phyloP scores from a whole-genome alignment of 2,888 invertebrate species.

The Microchrysa polita region DNA sequence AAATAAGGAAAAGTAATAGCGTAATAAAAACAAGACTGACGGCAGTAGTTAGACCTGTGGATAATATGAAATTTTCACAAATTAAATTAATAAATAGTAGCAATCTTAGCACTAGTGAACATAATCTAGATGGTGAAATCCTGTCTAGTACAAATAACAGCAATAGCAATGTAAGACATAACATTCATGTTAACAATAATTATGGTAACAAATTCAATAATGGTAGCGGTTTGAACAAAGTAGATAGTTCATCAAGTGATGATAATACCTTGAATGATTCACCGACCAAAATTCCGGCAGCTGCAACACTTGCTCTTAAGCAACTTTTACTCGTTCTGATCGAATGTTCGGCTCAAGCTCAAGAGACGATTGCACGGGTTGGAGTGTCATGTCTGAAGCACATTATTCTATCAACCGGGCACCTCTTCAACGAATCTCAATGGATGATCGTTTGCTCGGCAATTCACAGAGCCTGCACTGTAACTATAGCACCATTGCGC shows the following conservation, averaged over 20 bases:
- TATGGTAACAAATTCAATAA: conserved; percentile 57
- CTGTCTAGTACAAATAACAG: conserved; percentile 42
- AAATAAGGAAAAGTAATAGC: conserved; percentile 51
- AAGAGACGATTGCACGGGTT: conserved; percentile 88
- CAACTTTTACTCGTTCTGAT: conserved; percentile 86
- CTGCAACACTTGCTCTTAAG: conserved; percentile 82
- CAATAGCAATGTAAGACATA: conserved; percentile 47
- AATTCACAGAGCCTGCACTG: conserved; percentile 83
- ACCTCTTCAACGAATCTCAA: conserved; percentile 80
- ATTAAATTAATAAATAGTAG: conserved; percentile 59
- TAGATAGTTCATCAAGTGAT: conserved; percentile 58
- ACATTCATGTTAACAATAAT: conserved; percentile 38
- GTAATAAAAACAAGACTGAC: conserved; percentile 52
- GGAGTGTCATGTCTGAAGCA: conserved; percentile 93
- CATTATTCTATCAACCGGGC: conserved; percentile 83
- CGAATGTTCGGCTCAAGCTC: conserved; percentile 90
- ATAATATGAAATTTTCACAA: conserved; percentile 62
- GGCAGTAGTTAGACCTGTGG: conserved; percentile 61
- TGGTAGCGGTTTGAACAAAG: conserved; percentile 57
- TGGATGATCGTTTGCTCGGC: conserved; percentile 88
- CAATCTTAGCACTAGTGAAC: conserved; percentile 42
- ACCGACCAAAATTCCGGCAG: conserved; percentile 67
- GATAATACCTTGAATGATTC: conserved; percentile 64
- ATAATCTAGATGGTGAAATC: conserved; percentile 26
- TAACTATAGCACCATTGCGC: conserved; percentile 87